Base-by-base conservation (phyloP, 2,888 invertebrate species). In the Volucella zonaria region DNA sequence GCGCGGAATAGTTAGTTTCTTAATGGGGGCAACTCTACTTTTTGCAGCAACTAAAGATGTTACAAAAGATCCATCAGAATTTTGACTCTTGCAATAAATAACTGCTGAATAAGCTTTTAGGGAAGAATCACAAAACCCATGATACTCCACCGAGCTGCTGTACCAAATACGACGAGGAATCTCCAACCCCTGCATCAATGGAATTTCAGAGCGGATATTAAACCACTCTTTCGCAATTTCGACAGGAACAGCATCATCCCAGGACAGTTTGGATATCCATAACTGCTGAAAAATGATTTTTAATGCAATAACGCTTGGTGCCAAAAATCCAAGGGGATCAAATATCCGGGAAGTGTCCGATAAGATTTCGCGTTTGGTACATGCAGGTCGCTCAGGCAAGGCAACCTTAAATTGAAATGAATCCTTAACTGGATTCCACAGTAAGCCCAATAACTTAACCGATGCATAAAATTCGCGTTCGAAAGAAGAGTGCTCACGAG, bases 1-100 rank as follows among this genome's bases (percentile, higher is more conserved):
- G 8, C 49, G 12, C 11, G 12, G 49, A 49, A 49, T 12, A 12
- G 49, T n/a, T n/a, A 49, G 49, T 14, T n/a, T 14, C 2, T 49
- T 49, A 2, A 49, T n/a, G 49, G 49, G 49, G 18, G 58, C 58
- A 42, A 42, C 58, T 15, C 58, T 58, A 10, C 42, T 58, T 42
- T 58, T 42, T 10, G 58, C 58, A 40, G 58, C 58, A 42, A 58
- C 42, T 11, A 58, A 23, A 6, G 58, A 11, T 0, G 18, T 14
- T 8, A 49, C 14, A 8, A 49, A 12, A 1, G 49, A 49, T 8
- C 14, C 14, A 14, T 49, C 14, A 1, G 12, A 1, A 8, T 12
- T 49, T 12, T n/a, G 12, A 14, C 49, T 49, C 14, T 14, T 12
- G 3, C 2, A 49, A 23, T 23, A 23, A 23, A 23, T 23, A 14